Conservation (phyloP, 2,888 invertebrate species). For the Metallyticus violacea region DNA sequence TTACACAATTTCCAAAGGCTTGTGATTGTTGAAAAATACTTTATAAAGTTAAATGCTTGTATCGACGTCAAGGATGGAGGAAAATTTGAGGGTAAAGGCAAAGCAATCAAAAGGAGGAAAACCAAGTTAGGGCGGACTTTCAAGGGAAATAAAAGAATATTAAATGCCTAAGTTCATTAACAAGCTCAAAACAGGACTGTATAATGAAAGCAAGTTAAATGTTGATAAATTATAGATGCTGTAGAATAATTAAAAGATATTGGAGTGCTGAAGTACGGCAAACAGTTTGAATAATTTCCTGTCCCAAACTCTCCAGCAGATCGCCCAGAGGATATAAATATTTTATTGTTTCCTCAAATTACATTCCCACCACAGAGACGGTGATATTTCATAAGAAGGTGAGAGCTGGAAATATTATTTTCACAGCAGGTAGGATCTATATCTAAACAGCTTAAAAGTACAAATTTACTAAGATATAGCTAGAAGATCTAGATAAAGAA, state of each 20-base stretch:
- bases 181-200: background rate
- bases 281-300: background rate
- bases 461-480: too few species aligned
- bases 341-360: background rate
- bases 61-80: too few species aligned
- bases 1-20: too few species aligned
- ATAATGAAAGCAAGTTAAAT: background rate
- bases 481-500: too few species aligned
- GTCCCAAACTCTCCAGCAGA: background rate
- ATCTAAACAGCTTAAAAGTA: too few species aligned
- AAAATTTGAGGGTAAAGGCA: background rate
- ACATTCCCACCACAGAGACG: background rate
- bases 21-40: too few species aligned
- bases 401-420: too few species aligned
- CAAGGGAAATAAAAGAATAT: background rate
- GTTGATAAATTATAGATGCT: background rate
- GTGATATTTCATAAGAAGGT: too few species aligned
- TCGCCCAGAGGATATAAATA: background rate
- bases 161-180: background rate
- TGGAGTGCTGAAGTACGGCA: background rate
- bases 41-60: too few species aligned
- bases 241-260: background rate
- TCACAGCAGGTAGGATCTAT: too few species aligned
- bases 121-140: too few species aligned
- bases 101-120: background rate